Base-by-base conservation (phyloP, 2,888 invertebrate genomes). In the Arenicola marina region DNA sequence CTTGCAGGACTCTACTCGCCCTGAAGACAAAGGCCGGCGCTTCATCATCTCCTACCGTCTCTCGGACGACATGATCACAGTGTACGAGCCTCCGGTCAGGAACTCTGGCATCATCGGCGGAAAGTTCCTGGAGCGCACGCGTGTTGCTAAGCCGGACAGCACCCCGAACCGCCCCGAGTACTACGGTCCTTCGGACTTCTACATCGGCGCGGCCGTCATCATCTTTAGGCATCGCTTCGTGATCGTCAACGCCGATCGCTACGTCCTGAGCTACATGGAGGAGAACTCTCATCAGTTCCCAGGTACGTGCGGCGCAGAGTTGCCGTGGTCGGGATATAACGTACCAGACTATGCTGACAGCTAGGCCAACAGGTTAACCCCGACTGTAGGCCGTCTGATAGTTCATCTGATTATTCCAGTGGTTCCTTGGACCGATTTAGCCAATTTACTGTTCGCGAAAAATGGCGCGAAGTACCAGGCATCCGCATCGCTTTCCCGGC, bases 221-320 rank as follows among this genome's bases (percentile, higher is more conserved):
- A 87, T 92, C 1, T 91, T 89, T 81, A 88, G 88, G 69, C 91
- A 91, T 80, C 87, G 90, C 45, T 93, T 94, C 81, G 85, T 87
- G 70, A 89, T 94, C 69, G 88, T 87, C 34, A 91, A 90, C 1
- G 93, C 93, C 1, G 95, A 96, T 79, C 91, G 92, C 76, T 95
- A 87, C 77, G 92, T 93, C 0, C 83, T 94, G 56, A 87, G 90
- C 48, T 95, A 81, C 70, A 83, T 84, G 78, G 79, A 83, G 64
- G 76, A 79, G n/a, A 78, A 84, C 66, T 70, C 70, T 7, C 63
- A 75, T 45, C 77, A 83, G 62, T 84, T 83, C 71, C 75, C 82
- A 71, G 74, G 83, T 83, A 73, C 45, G 54, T n/a, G 34, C 24
- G 11, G n/a, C n/a, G 43, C n/a, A 15, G 43, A 38, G 43, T 15